A percentile compares a stretch with the other conserved stretches of the same genome.
Conservation (phyloP, 2,888 invertebrate species). For the Aromia moschata region DNA sequence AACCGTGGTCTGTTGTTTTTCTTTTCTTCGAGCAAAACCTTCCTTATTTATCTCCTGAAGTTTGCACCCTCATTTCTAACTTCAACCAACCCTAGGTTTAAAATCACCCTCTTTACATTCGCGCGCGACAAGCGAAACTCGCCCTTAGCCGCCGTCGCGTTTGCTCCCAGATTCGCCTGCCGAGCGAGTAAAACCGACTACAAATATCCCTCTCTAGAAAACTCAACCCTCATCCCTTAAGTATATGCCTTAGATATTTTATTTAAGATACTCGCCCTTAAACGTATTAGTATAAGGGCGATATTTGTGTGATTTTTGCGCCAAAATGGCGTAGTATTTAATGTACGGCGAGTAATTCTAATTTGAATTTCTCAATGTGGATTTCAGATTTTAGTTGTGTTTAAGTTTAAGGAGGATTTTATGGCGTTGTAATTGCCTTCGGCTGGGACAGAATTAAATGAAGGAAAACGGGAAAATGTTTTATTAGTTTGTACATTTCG, state of each 20-base stretch:
- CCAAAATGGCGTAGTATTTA: constrained; percentile 61
- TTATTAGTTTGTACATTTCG: constrained; percentile 35
- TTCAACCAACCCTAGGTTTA: constrained; percentile 54
- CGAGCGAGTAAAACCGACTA: constrained; percentile 47
- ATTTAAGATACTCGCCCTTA: constrained; percentile 57
- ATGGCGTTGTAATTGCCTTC: constrained; percentile 49
- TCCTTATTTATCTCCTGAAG: constrained; percentile 56
- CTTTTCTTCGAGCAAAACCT: constrained; percentile 48
- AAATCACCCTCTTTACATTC: constrained; percentile 56
- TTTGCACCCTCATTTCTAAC: constrained; percentile 58
- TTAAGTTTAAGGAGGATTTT: constrained; percentile 61
- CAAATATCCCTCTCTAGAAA: constrained; percentile 58
- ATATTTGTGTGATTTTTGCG: constrained; percentile 56
- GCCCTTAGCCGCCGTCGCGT: constrained; percentile 35
- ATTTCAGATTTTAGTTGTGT: constrained; percentile 59
- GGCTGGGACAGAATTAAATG: constrained; percentile 30
- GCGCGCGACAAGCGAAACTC: constrained; percentile 33
- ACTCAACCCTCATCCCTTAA: constrained; percentile 57
- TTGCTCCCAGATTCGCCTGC: constrained; percentile 30
- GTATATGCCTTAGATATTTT: constrained; percentile 58
- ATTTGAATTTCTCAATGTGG: constrained; percentile 58
- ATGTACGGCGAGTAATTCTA: constrained; percentile 62
- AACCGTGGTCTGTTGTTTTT: constrained; percentile 42
- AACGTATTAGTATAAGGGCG: constrained; percentile 52
- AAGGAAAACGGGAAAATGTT: constrained; percentile 42